These are phyloP conservation scores for Gambusia yucatana DNA, from an alignment of 2,797 vertebrate species.

Conservation along the genomic window DNA sequence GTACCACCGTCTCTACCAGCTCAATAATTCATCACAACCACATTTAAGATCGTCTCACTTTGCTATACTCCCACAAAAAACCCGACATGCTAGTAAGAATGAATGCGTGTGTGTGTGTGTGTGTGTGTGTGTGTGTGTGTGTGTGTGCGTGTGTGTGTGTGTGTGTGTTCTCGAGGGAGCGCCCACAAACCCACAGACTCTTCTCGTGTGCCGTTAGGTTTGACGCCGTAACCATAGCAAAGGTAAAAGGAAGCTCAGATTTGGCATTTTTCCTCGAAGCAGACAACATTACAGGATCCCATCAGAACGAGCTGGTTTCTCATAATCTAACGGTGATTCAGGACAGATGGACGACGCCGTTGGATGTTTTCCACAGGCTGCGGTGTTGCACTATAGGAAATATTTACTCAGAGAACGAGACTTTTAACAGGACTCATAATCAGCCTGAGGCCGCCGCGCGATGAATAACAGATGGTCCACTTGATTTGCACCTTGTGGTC, in stretches of 20 bases:
- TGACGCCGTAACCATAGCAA: constrained; percentile 25
- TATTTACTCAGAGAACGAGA: constrained; percentile 68
- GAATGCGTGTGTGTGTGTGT: neutral
- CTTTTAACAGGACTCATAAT: constrained; percentile 49
- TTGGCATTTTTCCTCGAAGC: constrained; percentile 26
- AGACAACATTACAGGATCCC: constrained; percentile 39
- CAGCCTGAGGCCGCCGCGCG: constrained; percentile 49
- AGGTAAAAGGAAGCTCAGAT: constrained; percentile 27
- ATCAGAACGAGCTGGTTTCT: constrained; percentile 30
- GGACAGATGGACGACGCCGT: constrained; percentile 44
- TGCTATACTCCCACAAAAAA: constrained; percentile 24
- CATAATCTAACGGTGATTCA: constrained; percentile 23
- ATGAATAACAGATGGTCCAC: constrained; percentile 64
- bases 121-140: neutral
- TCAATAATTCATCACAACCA: constrained; percentile 2
- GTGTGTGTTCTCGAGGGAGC: neutral
- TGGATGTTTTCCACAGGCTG: constrained; percentile 51
- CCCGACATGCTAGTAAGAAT: neutral
- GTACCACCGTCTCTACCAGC: neutral
- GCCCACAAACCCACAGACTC: neutral
- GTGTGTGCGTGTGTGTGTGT: neutral
- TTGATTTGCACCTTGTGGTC: constrained; percentile 52
- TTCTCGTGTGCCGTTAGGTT: constrained; percentile 26
- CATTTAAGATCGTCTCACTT: constrained; percentile 3
- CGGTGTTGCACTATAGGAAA: constrained; percentile 55